Base-by-base conservation (phyloP, 2,113 vertebrate genomes). In the Elgaria multicarinata region DNA sequence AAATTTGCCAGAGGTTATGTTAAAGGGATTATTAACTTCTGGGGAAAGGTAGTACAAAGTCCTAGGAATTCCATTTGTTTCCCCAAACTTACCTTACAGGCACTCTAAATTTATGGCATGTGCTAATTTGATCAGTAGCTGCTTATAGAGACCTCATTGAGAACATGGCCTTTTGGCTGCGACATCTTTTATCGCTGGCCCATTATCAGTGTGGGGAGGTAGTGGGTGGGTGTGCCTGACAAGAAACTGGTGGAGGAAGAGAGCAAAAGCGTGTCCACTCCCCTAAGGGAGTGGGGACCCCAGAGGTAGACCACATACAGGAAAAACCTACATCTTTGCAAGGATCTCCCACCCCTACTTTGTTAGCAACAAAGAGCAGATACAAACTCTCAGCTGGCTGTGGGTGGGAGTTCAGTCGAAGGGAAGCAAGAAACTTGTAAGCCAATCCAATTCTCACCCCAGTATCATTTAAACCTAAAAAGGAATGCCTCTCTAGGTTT, bases 131-230 rank as follows among this genome's bases (percentile, higher is more conserved):
- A 76, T 26, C 0, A 18, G 2, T 62, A 33, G 28, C 69, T 53
- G 10, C 26, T 81, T n/a, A 71, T 55, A 76, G 67, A 42, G 39
- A 33, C n/a, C 26, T 85, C 33, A 33, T 10, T 36, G 3, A 46
- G 0, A 31, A 42, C 26, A 0, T 14, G 1, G 14, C 28, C 44
- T 16, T 22, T 67, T 77, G 39, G 7, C 50, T 50, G 22, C n/a
- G 36, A n/a, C 31, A 62, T 33, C 66, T 87, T 66, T n/a, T 64
- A n/a, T 66, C 24, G 33, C 26, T 72, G 4, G 9, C n/a, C 4
- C 3, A 36, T 84, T 77, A 20, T 16, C 28, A 78, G 33, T 31
- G 9, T 44, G 46, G 8, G 33, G 22, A 33, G 46, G 24, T 84
- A 53, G n/a, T 18, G 13, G 16, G n/a, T 46, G 42, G 58, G 67